Evolutionary conservation across 2,888 invertebrate species (phyloP), one percentile per base, ranked within the genome.

Genomic region (Sesia bembeciformis): DNA sequence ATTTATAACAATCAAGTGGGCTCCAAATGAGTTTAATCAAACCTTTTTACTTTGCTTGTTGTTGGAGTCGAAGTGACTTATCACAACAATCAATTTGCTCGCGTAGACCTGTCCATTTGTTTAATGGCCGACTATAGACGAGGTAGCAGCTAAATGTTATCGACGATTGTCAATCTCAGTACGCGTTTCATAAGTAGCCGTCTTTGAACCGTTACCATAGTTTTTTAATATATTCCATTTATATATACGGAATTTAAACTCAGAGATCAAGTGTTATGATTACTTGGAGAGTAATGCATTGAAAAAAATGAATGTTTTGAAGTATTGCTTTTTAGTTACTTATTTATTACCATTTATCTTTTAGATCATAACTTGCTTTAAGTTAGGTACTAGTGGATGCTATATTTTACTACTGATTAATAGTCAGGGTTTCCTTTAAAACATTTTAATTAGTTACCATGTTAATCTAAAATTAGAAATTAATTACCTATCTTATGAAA

Each of bases 71-170:
- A 68, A 76, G 70, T 78, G 76, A 84, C 76, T 81, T 84, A 87
- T 86, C 84, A 79, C 66, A 83, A 78, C 74, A 81, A 87, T 87
- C 85, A 82, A 82, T 86, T 81, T 72, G 73, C 72, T 76, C 73
- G 74, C 74, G 66, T 69, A 68, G 62, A 74, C 71, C 78, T 81
- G 84, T 86, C 87, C 81, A 76, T 85, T 84, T 87, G 82, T 86
- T 81, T 84, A 84, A 86, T 84, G 81, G 84, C 70, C 62, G 57
- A 62, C 75, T 72, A 75, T 78, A 79, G 81, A 78, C 79, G 71
- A 69, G 66, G 72, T 75, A 75, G 76, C 80, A 74, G 80, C 78
- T 78, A 81, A 81, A 81, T 81, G 77, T 87, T 88, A 88, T 88
- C 87, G 69, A 73, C 52, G 63, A 72, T 81, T 86, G 84, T 87